A percentile compares a stretch with the other conserved stretches of the same genome.
Conservation (phyloP, 1,140 invertebrate genomes). For the Schlechtendalia chinensis region DNA sequence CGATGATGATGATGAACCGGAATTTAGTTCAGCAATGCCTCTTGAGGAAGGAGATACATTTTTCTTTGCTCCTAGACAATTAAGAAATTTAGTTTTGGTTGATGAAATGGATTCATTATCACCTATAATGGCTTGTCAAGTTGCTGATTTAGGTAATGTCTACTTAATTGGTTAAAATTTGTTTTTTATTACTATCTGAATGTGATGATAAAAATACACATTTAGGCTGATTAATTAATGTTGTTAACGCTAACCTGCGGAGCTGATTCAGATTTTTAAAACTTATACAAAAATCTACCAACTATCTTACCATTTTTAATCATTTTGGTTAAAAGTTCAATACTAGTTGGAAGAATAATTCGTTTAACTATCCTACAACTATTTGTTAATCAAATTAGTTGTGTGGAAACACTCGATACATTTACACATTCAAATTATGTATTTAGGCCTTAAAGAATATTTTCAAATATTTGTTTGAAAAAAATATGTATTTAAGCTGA, state of each 20-base stretch:
- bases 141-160: constrained; percentile 57
- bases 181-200: background rate
- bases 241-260: constrained; percentile 17
- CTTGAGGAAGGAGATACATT: constrained; percentile 98
- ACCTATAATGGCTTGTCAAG: constrained; percentile 85
- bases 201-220: background rate
- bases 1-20: constrained; percentile 98
- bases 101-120: constrained; percentile 97
- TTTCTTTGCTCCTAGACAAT: constrained; percentile 91
- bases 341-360: constrained; percentile 32
- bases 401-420: constrained; percentile 46
- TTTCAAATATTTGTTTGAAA: too few species aligned
- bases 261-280: constrained; percentile 12
- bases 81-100: constrained; percentile 95
- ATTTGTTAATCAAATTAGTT: background rate
- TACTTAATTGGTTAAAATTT: background rate
- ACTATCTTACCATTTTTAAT: constrained; percentile 34
- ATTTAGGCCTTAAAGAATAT: too few species aligned
- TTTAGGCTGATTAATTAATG: background rate
- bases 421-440: background rate
- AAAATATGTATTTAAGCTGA: too few species aligned
- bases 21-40: constrained; percentile 98
- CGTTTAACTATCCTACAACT: constrained; percentile 40
- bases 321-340: constrained; percentile 10
- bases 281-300: background rate